A percentile compares a stretch with the other conserved stretches of the same genome.
Conservation (phyloP, 2,113 vertebrate genomes). For the Conger conger region DNA sequence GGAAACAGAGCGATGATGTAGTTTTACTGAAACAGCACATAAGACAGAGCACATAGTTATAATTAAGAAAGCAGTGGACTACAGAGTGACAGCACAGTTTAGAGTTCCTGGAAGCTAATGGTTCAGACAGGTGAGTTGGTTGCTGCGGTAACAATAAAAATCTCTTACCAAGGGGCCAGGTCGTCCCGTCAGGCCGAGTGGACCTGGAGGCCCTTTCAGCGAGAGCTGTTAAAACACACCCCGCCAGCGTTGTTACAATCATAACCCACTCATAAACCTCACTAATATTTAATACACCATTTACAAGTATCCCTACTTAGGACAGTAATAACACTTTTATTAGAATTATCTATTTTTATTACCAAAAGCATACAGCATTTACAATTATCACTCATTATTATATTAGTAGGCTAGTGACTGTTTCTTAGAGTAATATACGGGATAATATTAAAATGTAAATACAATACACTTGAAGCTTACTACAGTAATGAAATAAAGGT, state of each 20-base stretch:
- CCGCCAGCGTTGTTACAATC: not conserved
- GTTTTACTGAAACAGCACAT: not conserved
- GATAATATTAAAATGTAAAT: no score
- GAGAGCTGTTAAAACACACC: slow-evolving; percentile 70
- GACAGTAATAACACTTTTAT: not conserved
- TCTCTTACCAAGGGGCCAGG: slow-evolving; percentile 79
- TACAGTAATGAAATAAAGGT: not conserved
- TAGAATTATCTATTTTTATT: not conserved
- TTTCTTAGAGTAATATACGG: not conserved
- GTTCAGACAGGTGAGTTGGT: not conserved
- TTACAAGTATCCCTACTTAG: not conserved
- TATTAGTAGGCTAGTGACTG: not conserved
- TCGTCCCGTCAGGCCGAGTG: slow-evolving; percentile 79
- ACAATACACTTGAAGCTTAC: no score
- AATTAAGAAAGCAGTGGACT: slow-evolving; percentile 15
- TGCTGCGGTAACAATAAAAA: not conserved
- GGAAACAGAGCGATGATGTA: not conserved
- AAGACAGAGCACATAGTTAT: not conserved
- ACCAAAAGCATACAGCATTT: not conserved
- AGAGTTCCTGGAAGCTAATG: not conserved
- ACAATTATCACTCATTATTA: not conserved
- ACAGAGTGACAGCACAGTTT: slow-evolving; percentile 8
- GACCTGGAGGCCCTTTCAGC: slow-evolving; percentile 81
- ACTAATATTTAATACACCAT: no score
- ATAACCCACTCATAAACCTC: not conserved